A percentile compares a stretch with the other conserved stretches of the same genome.
Conservation (phyloP, 53 echinoderm and acorn worm species). For the Henricia sp. region DNA sequence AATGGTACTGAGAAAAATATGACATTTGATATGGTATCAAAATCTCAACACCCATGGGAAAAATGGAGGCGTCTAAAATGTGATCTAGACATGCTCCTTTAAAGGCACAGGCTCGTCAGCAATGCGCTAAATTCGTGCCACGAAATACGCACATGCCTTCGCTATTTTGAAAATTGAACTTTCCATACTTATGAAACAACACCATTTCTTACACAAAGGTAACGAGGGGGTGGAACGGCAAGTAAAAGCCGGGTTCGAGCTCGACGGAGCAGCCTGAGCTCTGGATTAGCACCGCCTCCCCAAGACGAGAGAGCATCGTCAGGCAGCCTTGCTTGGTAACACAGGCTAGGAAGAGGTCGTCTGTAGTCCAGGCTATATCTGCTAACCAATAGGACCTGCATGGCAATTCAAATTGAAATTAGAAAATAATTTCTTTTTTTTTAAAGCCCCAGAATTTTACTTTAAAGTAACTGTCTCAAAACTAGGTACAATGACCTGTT, state of each 20-base stretch:
- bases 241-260: slow-evolving; percentile 73
- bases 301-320: slow-evolving; percentile 77
- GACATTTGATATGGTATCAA: too few species aligned
- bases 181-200: neutral
- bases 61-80: too few species aligned
- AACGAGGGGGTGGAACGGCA: slow-evolving; percentile 83
- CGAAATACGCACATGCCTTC: neutral
- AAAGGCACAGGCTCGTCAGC: too few species aligned
- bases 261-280: slow-evolving; percentile 91
- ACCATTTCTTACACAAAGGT: slow-evolving; percentile 77
- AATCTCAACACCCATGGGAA: too few species aligned
- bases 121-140: too few species aligned
- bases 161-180: neutral
- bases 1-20: too few species aligned
- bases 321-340: slow-evolving; percentile 83
- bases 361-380: slow-evolving; percentile 78
- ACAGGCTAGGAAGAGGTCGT: slow-evolving; percentile 89
- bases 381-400: slow-evolving; percentile 92
- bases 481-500: too few species aligned
- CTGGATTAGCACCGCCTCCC: slow-evolving; percentile 83
- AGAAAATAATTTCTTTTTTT: too few species aligned
- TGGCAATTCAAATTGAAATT: neutral
- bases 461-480: too few species aligned
- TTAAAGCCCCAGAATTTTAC: too few species aligned
- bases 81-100: too few species aligned